A percentile compares a stretch with the other conserved stretches of the same genome.
phyloP scores from a whole-genome alignment of 1,140 invertebrate species.

The Atta colombica region DNA sequence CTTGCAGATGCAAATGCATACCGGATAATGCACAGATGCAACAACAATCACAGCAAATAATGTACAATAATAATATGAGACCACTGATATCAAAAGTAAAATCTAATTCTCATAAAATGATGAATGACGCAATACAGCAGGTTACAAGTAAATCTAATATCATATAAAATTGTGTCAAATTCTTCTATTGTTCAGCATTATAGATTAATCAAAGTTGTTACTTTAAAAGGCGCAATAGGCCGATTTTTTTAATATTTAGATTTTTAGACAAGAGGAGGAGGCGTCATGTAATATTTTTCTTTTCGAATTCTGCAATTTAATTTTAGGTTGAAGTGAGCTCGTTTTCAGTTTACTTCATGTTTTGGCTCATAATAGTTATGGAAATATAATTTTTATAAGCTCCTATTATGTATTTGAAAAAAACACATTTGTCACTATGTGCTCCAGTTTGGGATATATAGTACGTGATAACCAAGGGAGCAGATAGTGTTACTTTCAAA shows the following conservation, averaged over 20 bases:
- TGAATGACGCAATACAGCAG: constrained; percentile 67
- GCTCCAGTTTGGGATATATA: no score
- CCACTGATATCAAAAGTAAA: constrained; percentile 18
- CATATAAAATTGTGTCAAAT: constrained; percentile 1
- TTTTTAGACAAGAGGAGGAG: background rate
- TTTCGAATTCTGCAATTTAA: no score
- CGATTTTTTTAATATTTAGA: background rate
- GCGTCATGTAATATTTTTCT: no score
- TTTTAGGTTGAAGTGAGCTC: no score
- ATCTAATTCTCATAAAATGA: constrained; percentile 15
- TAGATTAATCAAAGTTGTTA: background rate
- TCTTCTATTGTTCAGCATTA: background rate
- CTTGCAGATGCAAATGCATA: constrained; percentile 59
- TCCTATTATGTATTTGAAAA: no score
- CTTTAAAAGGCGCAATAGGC: background rate
- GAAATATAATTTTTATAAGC: no score
- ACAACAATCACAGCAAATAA: constrained; percentile 10
- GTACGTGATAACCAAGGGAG: no score
- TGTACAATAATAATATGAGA: background rate
- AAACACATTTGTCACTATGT: no score
- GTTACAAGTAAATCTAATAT: constrained; percentile 59
- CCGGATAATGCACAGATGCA: background rate
- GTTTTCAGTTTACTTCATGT: no score
- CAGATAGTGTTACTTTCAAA: no score
- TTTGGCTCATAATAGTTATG: no score